Base-by-base conservation (phyloP, 2,113 vertebrate species). In the Melanostigma gelatinosum region DNA sequence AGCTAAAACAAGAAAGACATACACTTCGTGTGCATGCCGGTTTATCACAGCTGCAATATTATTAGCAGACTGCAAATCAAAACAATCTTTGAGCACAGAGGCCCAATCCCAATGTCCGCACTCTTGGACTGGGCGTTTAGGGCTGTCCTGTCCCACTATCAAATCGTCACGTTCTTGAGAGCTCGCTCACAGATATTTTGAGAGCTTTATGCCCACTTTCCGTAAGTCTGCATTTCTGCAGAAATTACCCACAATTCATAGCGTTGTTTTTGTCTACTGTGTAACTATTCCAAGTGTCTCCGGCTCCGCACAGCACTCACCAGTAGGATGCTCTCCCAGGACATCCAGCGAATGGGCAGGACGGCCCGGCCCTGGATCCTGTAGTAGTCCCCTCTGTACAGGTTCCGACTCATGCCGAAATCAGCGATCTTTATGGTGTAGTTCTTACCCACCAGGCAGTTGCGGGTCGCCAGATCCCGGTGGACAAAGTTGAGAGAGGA, bases 301-400 rank as follows among this genome's bases (percentile, higher is more conserved):
- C 13, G 57, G 38, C 22, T 72, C 27, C 3, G 8, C 8, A 18
- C 4, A 24, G 8, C 5, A 61, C 93, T 60, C 90, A 99, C 98
- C 95, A 99, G 92, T 11, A 99, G 93, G 80, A 99, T 97, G 93
- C 98, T 99, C 90, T 99, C 98, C 98, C 98, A 99, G 7, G 98
- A 98, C 98, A 99, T 99, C 98, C 98, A 99, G 85, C 98, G 97
- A 76, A 99, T 99, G 6, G 98, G 98, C n/a, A 99, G 96, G 60
- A 99, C 97, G 0, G 98, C 98, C 4, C 98, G 93, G 29, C 98
- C 98, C 92, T 99, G 97, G 93, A 99, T 99, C 58, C 97, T 94
- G 92, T 97, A 99, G 92, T 99, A 99, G 85, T 99, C 98, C 6
- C 97, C 97, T 0, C 97, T 97, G 89, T 99, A 99, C 77, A 99